These are phyloP conservation scores for Penaeus vannamei DNA, from an alignment of 1,140 invertebrate species.

Conservation along the genomic window DNA sequence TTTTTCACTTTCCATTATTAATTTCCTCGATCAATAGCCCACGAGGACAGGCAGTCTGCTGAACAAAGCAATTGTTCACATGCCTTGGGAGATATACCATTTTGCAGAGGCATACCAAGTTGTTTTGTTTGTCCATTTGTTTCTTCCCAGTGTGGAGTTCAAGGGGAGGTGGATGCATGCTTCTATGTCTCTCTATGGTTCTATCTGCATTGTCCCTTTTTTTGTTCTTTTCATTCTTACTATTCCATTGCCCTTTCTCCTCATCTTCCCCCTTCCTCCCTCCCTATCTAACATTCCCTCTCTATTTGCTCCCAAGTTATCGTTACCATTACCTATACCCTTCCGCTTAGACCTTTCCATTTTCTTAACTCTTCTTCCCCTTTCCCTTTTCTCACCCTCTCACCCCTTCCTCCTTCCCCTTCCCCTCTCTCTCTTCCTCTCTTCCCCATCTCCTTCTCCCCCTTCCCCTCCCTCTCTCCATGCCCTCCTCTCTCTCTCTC, in stretches of 20 bases:
- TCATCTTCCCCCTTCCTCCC: not conserved
- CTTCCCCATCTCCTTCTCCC: not conserved
- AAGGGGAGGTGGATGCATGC: not conserved
- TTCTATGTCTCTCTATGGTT: not conserved
- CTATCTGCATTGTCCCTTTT: not conserved
- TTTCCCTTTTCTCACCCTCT: not conserved
- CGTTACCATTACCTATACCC: not conserved
- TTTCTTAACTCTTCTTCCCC: not conserved
- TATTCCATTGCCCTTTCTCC: not conserved
- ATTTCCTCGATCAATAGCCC: no score
- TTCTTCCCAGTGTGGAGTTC: no score
- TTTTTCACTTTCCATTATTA: no score
- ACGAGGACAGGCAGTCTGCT: no score
- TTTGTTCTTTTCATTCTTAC: not conserved
- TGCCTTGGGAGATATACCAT: no score
- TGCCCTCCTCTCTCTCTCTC: conserved; percentile 32
- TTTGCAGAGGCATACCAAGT: no score
- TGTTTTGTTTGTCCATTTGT: no score
- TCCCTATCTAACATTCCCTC: not conserved
- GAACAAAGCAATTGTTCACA: no score
- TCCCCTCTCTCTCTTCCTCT: no score
- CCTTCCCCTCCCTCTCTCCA: not conserved
- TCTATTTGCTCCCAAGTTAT: not conserved
- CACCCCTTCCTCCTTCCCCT: not conserved
- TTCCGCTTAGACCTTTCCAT: not conserved